phyloP scores from a whole-genome alignment of 1,140 invertebrate species.

The Cardiocondyla obscurior region DNA sequence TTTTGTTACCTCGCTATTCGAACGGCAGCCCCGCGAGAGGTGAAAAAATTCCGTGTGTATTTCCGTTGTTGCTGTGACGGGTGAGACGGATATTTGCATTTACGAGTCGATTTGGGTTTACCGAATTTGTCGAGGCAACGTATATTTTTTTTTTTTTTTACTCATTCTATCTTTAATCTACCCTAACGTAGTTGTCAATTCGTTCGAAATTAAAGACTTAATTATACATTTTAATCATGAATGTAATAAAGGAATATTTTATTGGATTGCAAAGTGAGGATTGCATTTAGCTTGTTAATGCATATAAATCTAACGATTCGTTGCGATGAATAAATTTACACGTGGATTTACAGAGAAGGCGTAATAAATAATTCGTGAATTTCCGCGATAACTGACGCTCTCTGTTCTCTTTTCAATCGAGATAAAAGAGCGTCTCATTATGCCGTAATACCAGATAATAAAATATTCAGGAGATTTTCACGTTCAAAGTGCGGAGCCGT shows the following conservation, averaged over 20 bases:
- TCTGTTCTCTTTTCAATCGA: background rate
- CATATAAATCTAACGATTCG: background rate
- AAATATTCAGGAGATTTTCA: slow-evolving; percentile 22
- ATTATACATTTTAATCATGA: background rate
- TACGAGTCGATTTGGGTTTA: slow-evolving; percentile 23
- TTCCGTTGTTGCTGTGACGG: slow-evolving; percentile 20
- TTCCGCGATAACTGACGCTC: background rate
- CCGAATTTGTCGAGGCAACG: slow-evolving; percentile 24
- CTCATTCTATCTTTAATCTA: background rate
- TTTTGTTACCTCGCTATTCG: slow-evolving; percentile 19
- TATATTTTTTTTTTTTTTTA: slow-evolving; percentile 5
- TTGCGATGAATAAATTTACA: background rate
- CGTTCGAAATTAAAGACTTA: background rate
- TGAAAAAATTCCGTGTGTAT: slow-evolving; percentile 43
- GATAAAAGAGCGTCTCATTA: slow-evolving; percentile 29
- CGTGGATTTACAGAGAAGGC: background rate
- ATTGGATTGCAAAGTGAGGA: too few relatives aligned
- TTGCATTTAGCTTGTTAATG: background rate
- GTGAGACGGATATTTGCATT: slow-evolving; percentile 33
- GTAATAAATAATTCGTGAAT: slow-evolving; percentile 36
- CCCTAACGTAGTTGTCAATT: background rate
- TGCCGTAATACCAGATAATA: slow-evolving; percentile 6
- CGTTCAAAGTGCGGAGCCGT: background rate
- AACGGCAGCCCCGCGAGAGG: background rate
- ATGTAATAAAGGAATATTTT: background rate